Conservation (phyloP, 2,113 vertebrate genomes). For the Hoplias malabaricus region DNA sequence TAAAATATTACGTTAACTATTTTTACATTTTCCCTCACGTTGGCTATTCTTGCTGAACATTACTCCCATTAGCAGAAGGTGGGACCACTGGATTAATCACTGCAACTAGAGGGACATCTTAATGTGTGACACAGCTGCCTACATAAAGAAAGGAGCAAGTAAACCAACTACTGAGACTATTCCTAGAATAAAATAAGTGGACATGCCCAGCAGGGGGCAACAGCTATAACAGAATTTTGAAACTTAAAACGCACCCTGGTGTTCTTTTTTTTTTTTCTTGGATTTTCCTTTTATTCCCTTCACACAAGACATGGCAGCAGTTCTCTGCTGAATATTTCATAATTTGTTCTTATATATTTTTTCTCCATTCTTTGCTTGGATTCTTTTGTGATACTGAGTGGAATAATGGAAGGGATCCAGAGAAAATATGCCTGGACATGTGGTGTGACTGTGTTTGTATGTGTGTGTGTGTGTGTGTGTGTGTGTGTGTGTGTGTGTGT, state of each 20-base stretch:
- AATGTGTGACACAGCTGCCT: too few relatives aligned
- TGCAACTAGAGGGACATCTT: too few relatives aligned
- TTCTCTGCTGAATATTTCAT: not conserved
- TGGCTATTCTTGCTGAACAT: too few relatives aligned
- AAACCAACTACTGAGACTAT: too few relatives aligned
- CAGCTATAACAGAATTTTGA: not conserved
- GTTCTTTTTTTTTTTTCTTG: not conserved
- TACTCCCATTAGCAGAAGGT: too few relatives aligned
- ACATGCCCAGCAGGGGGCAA: too few relatives aligned
- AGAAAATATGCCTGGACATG: not conserved
- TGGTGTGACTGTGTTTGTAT: slow-evolving; percentile 29
- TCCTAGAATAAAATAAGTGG: too few relatives aligned
- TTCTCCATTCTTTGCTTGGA: not conserved
- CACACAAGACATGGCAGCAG: not conserved
- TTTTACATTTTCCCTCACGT: too few relatives aligned
- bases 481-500: slow-evolving; percentile 11
- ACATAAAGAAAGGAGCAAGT: too few relatives aligned
- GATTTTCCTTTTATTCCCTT: not conserved
- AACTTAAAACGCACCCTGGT: too few relatives aligned
- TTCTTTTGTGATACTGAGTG: not conserved
- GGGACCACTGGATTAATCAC: too few relatives aligned
- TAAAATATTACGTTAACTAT: too few relatives aligned
- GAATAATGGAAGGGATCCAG: not conserved
- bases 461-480: slow-evolving; percentile 6
- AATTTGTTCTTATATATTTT: not conserved